Evolutionary conservation across 23 tunicate genomes (phyloP).

Genomic region (Trididemnum miniatum): DNA sequence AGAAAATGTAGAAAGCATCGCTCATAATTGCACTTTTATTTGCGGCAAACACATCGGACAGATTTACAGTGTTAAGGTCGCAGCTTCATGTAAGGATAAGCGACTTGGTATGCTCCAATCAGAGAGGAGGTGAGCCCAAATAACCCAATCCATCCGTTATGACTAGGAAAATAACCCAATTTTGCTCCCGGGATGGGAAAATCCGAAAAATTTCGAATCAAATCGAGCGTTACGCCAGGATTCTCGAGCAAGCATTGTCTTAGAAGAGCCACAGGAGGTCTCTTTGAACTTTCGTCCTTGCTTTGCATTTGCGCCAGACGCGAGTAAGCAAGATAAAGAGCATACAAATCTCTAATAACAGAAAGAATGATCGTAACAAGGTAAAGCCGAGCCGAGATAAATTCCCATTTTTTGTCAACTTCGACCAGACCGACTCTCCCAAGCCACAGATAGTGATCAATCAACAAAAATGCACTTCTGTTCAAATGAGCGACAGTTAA

Average conservation of each 20-base stretch:
- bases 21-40: too few species aligned
- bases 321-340: slow-evolving; percentile 22
- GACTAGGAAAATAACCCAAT: slow-evolving; percentile 68
- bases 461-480: slow-evolving; percentile 39
- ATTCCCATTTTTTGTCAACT: slow-evolving; percentile 76
- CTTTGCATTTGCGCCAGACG: slow-evolving; percentile 10
- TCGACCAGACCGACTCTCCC: slow-evolving; percentile 67
- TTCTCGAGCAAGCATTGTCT: slow-evolving; percentile 18
- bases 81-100: slow-evolving; percentile 53
- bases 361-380: slow-evolving; percentile 50
- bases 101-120: slow-evolving; percentile 72
- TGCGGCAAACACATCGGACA: too few species aligned
- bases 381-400: slow-evolving; percentile 54
- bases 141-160: slow-evolving; percentile 75
- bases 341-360: slow-evolving; percentile 59
- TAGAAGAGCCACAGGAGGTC: not conserved
- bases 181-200: slow-evolving; percentile 77
- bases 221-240: slow-evolving; percentile 62
- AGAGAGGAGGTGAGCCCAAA: slow-evolving; percentile 73
- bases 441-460: slow-evolving; percentile 93
- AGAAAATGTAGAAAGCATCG: too few species aligned
- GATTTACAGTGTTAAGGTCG: slow-evolving; percentile 38
- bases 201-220: slow-evolving; percentile 68
- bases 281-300: not conserved
- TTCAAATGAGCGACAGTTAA: slow-evolving; percentile 71